Conservation (phyloP, 2,888 invertebrate genomes). For the Cryptus armator region DNA sequence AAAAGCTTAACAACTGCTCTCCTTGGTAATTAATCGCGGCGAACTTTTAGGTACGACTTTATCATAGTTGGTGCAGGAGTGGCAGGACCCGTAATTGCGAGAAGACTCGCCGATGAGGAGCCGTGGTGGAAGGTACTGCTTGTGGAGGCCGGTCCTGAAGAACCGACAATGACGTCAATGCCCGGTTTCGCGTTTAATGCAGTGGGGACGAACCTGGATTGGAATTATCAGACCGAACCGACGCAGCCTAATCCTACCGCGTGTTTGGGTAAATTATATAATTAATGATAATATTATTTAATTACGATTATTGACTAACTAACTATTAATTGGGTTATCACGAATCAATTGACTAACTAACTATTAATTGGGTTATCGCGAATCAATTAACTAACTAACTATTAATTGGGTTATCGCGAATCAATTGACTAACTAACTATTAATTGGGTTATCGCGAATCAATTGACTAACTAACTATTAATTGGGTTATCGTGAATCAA, state of each 20-base stretch:
- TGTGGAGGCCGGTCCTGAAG: conserved; percentile 85
- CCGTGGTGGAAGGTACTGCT: conserved; percentile 84
- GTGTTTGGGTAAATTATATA: conserved; percentile 78
- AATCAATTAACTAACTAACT: too few species aligned
- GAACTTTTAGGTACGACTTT: conserved; percentile 83
- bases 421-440: too few species aligned
- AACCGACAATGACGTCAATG: conserved; percentile 84
- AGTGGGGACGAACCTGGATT: conserved; percentile 84
- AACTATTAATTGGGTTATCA: neutral
- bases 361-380: too few species aligned
- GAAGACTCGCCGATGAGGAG: conserved; percentile 85
- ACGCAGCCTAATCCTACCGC: conserved; percentile 83
- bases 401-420: too few species aligned
- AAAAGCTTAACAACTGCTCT: neutral
- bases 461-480: too few species aligned
- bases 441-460: too few species aligned
- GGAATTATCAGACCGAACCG: conserved; percentile 86
- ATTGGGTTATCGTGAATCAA: too few species aligned
- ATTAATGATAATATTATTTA: too few species aligned
- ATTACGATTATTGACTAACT: too few species aligned
- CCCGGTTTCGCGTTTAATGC: conserved; percentile 84
- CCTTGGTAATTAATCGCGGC: neutral
- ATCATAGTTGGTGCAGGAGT: conserved; percentile 85
- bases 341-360: too few species aligned
- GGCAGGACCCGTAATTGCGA: conserved; percentile 86